A percentile compares a stretch with the other conserved stretches of the same genome.
phyloP scores from a whole-genome alignment of 2,888 invertebrate genomes.

The Drosophila diplacantha region DNA sequence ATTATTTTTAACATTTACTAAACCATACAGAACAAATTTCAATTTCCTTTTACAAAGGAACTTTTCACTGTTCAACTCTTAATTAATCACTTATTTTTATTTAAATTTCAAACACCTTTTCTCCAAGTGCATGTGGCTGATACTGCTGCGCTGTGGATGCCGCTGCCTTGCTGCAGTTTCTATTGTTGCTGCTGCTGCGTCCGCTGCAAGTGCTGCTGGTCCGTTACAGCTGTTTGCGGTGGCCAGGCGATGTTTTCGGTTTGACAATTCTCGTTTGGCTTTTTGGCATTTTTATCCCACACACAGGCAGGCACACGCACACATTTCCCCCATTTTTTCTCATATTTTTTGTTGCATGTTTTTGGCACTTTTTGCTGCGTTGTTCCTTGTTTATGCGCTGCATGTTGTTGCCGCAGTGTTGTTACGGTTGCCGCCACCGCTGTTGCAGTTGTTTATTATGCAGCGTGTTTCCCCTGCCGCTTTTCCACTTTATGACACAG shows the following conservation, averaged over 20 bases:
- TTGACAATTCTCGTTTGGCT: conserved; percentile 66
- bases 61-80: not conserved
- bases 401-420: conserved; percentile 19
- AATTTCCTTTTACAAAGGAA: not conserved
- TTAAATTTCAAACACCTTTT: not conserved
- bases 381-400: conserved; percentile 29
- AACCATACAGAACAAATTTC: not conserved
- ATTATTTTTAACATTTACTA: not conserved
- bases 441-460: conserved; percentile 61
- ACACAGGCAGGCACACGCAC: not conserved
- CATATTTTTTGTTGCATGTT: conserved; percentile 35
- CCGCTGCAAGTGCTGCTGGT: conserved; percentile 40
- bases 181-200: conserved; percentile 24
- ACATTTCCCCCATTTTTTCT: not conserved
- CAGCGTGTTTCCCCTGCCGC: conserved; percentile 47
- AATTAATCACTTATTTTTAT: too few relatives aligned
- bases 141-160: conserved; percentile 4
- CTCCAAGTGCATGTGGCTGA: conserved; percentile 3
- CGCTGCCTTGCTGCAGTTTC: conserved; percentile 24
- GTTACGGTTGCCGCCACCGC: conserved; percentile 28
- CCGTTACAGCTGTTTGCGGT: conserved; percentile 69
- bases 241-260: conserved; percentile 61
- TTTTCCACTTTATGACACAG: conserved; percentile 33
- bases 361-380: conserved; percentile 29
- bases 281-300: conserved; percentile 59